phyloP scores from a whole-genome alignment of 2,113 vertebrate genomes.

The Danio rerio region DNA sequence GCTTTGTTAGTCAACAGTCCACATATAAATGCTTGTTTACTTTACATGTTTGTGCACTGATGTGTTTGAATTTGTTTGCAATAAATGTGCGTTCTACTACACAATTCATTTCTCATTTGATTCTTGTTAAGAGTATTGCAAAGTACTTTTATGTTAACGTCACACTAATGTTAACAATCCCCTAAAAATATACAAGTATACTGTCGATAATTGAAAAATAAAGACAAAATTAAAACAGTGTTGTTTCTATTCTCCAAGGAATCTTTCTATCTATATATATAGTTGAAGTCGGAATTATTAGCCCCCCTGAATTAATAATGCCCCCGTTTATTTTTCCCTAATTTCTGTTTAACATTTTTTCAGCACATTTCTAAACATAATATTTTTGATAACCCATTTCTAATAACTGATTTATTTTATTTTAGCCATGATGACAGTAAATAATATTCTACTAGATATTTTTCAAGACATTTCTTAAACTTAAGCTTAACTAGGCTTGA shows the following conservation, averaged over 20 bases:
- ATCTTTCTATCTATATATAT: not conserved
- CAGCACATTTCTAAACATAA: no score
- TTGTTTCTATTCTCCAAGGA: not conserved
- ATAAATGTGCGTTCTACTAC: conserved; percentile 46
- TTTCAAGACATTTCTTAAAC: no score
- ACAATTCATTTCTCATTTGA: not conserved
- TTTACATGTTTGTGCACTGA: conserved; percentile 29
- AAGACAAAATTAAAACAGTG: not conserved
- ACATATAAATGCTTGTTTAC: conserved; percentile 2
- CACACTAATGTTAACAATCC: not conserved
- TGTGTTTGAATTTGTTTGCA: conserved; percentile 46
- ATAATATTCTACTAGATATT: no score
- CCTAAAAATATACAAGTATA: not conserved
- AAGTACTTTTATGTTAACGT: not conserved
- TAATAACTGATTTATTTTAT: no score
- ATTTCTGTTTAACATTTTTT: no score
- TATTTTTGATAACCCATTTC: no score
- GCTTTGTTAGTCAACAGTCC: conserved; percentile 29
- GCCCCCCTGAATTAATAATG: no score
- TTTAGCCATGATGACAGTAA: no score
- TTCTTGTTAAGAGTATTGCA: not conserved
- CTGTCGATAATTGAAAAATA: not conserved
- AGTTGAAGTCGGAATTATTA: no score
- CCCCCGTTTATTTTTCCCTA: no score
- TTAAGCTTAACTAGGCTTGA: no score